phyloP scores from a whole-genome alignment of 2,888 invertebrate species.

The Apamea sordens region DNA sequence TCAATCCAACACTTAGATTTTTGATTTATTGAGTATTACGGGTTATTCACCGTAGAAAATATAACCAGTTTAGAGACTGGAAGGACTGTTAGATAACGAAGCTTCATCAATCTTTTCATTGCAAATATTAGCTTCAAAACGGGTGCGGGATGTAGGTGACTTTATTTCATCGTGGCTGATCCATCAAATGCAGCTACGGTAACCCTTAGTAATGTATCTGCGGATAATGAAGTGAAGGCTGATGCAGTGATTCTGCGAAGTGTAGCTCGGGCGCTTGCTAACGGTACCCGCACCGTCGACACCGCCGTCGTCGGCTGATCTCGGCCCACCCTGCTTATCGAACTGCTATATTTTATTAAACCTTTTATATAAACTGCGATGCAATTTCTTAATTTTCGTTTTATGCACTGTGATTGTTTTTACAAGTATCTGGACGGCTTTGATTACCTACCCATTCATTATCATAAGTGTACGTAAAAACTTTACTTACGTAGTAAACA shows the following conservation, averaged over 20 bases:
- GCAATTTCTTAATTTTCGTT: neutral
- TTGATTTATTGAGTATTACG: conserved; percentile 10
- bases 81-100: conserved; percentile 22
- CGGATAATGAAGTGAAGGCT: conserved; percentile 56
- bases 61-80: conserved; percentile 2
- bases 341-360: conserved; percentile 41
- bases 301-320: conserved; percentile 52
- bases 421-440: neutral
- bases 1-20: conserved; percentile 33
- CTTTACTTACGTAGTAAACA: neutral
- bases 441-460: neutral
- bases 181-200: conserved; percentile 43
- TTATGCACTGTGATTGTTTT: neutral
- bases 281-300: conserved; percentile 61
- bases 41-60: conserved; percentile 25
- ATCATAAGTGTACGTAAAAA: neutral
- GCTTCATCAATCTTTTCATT: conserved; percentile 34
- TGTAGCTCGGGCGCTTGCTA: conserved; percentile 59
- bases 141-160: conserved; percentile 38
- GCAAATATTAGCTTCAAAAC: conserved; percentile 36
- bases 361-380: conserved; percentile 39
- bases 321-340: conserved; percentile 51
- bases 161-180: conserved; percentile 31
- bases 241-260: conserved; percentile 64
- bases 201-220: conserved; percentile 47